phyloP scores from a whole-genome alignment of 2,888 invertebrate species.

The Mythimna impura region DNA sequence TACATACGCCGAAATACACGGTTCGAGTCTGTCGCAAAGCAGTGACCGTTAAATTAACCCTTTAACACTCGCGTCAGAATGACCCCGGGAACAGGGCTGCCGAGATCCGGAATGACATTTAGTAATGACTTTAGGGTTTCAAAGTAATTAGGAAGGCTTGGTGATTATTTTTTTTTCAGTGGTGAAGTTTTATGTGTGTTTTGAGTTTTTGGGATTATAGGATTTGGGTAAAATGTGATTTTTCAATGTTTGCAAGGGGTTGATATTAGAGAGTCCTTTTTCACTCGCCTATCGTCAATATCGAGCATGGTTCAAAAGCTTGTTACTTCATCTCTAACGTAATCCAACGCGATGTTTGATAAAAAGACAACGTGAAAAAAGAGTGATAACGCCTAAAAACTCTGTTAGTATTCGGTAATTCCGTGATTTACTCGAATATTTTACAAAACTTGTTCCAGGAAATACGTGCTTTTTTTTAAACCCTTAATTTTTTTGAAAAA shows the following conservation, averaged over 20 bases:
- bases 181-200: slow-evolving; percentile 28
- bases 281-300: no score
- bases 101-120: slow-evolving; percentile 60
- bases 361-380: no score
- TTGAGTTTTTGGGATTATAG: slow-evolving; percentile 3
- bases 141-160: slow-evolving; percentile 49
- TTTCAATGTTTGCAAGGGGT: neutral
- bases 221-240: neutral
- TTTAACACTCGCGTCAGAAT: slow-evolving; percentile 76
- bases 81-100: slow-evolving; percentile 67
- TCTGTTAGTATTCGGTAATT: no score
- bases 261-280: no score
- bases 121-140: slow-evolving; percentile 61
- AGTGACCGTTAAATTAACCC: slow-evolving; percentile 83
- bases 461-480: no score
- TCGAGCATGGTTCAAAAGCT: no score
- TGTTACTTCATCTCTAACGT: no score
- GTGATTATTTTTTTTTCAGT: slow-evolving; percentile 45
- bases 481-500: no score
- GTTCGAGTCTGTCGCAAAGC: slow-evolving; percentile 64
- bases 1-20: slow-evolving; percentile 56
- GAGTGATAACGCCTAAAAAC: no score
- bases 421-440: no score
- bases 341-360: no score
- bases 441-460: no score